Conservation (phyloP, 2,888 invertebrate species). For the Rugalucina vietnamica region DNA sequence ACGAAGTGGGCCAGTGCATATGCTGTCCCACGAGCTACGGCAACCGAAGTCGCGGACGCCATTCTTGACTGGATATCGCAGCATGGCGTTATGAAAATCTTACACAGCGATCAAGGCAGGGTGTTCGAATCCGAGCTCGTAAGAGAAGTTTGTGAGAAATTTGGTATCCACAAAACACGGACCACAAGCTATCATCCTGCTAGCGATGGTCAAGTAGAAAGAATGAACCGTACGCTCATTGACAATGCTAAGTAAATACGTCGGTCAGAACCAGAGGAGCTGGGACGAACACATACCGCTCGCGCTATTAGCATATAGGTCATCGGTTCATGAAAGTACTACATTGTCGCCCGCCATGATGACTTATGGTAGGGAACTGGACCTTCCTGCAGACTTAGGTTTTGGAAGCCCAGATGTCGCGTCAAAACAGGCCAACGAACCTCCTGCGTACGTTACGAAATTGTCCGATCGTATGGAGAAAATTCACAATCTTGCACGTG, state of each 20-base stretch:
- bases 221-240: constrained; percentile 40
- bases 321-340: constrained; percentile 26
- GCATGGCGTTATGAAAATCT: constrained; percentile 34
- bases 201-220: constrained; percentile 51
- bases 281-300: constrained; percentile 46
- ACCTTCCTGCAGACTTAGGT: constrained; percentile 41
- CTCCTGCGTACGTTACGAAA: too few relatives aligned
- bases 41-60: constrained; percentile 24
- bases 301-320: constrained; percentile 31
- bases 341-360: constrained; percentile 18
- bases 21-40: constrained; percentile 18
- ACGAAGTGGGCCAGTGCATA: constrained; percentile 27
- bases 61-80: constrained; percentile 33
- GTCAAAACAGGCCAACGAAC: too few relatives aligned
- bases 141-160: constrained; percentile 25
- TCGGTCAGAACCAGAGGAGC: constrained; percentile 35
- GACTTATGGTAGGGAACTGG: constrained; percentile 24
- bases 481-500: too few relatives aligned
- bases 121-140: constrained; percentile 43
- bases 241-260: constrained; percentile 34
- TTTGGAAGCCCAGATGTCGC: too few relatives aligned
- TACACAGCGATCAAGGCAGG: constrained; percentile 50
- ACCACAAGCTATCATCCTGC: constrained; percentile 55
- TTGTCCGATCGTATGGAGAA: too few relatives aligned
- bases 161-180: constrained; percentile 47